These are phyloP conservation scores for Grantiella picta DNA, from an alignment of 2,113 vertebrate species.

Conservation along the genomic window DNA sequence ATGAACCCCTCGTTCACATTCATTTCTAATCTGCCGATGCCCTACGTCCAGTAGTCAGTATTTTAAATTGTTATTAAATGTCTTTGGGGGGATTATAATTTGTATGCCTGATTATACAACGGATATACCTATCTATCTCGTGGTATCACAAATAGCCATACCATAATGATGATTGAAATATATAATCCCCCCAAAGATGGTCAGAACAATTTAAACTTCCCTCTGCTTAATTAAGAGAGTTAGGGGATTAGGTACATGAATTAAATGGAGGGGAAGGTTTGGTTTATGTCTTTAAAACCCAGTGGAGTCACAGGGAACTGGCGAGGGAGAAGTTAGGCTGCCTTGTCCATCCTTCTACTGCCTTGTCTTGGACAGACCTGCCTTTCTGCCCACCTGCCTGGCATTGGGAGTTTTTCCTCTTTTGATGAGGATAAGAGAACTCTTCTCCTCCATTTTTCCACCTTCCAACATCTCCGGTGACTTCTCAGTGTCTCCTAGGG, in stretches of 20 bases:
- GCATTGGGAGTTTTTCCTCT: background rate
- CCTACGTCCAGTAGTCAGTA: constrained; percentile 57
- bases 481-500: background rate
- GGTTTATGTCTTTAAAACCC: constrained; percentile 50
- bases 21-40: constrained; percentile 38
- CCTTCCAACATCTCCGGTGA: background rate
- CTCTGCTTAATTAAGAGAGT: constrained; percentile 73
- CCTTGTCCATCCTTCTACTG: background rate
- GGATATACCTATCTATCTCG: constrained; percentile 65
- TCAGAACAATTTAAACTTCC: constrained; percentile 76
- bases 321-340: background rate
- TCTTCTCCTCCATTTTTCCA: background rate
- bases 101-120: constrained; percentile 74
- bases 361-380: background rate
- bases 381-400: background rate
- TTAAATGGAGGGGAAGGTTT: constrained; percentile 37
- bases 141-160: constrained; percentile 74
- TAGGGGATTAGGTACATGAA: constrained; percentile 64
- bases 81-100: constrained; percentile 74
- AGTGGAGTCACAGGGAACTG: background rate
- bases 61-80: constrained; percentile 71
- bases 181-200: constrained; percentile 80
- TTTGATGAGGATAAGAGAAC: rapidly evolving
- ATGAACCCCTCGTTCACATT: background rate
- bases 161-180: constrained; percentile 77